Evolutionary conservation across 2,888 invertebrate genomes (phyloP).

Genomic region (Drepanosiphum platanoidis): DNA sequence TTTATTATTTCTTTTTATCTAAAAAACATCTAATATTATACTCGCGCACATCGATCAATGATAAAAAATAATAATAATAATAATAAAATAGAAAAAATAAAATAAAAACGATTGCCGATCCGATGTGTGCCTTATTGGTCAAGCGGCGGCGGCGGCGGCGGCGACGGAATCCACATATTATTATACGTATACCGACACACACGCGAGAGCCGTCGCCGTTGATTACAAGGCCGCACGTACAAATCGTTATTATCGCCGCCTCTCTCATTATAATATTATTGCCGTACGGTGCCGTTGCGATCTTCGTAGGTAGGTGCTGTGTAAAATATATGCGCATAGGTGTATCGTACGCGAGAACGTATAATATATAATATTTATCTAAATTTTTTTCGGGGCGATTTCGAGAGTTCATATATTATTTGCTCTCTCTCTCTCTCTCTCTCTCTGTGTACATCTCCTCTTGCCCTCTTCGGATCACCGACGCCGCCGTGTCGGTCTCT

Average conservation of each 20-base stretch:
- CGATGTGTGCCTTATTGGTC: not conserved
- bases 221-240: conserved; percentile 50
- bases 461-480: too few species aligned
- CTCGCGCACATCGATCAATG: not conserved
- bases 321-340: too few species aligned
- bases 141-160: too few species aligned
- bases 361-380: not conserved
- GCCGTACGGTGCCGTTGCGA: not conserved
- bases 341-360: too few species aligned
- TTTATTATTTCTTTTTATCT: not conserved
- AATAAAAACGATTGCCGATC: not conserved
- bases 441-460: too few species aligned
- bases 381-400: not conserved
- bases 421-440: not conserved
- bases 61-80: not conserved
- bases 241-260: conserved; percentile 49
- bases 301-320: too few species aligned
- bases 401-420: not conserved
- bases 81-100: too few species aligned
- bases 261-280: conserved; percentile 36
- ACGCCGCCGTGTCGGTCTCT: not conserved
- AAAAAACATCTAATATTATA: not conserved
- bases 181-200: not conserved
- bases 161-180: not conserved
- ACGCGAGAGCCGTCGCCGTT: not conserved